Percentiles rank a stretch among this genome's conserved stretches.
Evolutionary conservation across 2,113 vertebrate species (phyloP).

Genomic region (Oncorhynchus tshawytscha): DNA sequence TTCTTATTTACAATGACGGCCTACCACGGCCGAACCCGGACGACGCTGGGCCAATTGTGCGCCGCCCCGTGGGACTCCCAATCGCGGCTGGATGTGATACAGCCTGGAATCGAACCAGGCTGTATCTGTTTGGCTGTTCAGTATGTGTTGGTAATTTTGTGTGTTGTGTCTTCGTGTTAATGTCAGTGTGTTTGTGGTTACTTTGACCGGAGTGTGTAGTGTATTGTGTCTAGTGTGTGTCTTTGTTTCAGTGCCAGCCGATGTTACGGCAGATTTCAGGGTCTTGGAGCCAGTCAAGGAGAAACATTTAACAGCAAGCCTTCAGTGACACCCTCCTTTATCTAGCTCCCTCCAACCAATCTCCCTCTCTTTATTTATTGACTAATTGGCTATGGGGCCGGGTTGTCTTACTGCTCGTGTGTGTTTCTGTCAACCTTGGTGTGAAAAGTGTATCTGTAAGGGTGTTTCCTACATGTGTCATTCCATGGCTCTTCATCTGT

Average conservation of each 20-base stretch:
- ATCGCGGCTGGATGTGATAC: no score
- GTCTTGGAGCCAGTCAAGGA: slow-evolving; percentile 54
- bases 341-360: not conserved
- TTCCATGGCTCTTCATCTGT: not conserved
- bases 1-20: no score
- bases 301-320: slow-evolving; percentile 57
- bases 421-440: not conserved
- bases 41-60: no score
- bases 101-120: no score
- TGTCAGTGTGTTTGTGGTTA: not conserved
- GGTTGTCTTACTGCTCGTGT: not conserved
- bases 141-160: not conserved
- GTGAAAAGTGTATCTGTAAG: not conserved
- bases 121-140: not conserved
- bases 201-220: not conserved
- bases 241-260: slow-evolving; percentile 33
- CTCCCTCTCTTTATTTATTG: slow-evolving; percentile 1
- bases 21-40: no score
- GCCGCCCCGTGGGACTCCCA: no score
- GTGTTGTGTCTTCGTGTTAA: no score
- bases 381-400: not conserved
- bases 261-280: slow-evolving; percentile 46
- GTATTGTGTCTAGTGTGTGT: not conserved
- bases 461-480: not conserved
- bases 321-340: not conserved